Evolutionary conservation across 2,888 invertebrate species (phyloP).

Genomic region (Eristalis intricaria): DNA sequence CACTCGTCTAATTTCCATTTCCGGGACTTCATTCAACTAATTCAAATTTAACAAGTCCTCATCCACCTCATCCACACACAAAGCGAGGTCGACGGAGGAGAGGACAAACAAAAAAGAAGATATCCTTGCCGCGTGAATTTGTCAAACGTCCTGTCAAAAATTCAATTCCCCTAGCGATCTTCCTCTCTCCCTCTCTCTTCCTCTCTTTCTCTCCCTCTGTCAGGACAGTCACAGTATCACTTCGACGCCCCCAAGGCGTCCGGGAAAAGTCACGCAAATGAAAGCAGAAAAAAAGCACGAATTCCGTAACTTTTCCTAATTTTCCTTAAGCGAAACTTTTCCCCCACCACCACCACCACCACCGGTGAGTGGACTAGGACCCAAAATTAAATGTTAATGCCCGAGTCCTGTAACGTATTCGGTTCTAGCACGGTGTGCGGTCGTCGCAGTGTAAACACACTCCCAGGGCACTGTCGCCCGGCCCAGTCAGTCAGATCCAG

Average conservation of each 20-base stretch:
- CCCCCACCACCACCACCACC: background rate
- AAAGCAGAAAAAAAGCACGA: constrained; percentile 16
- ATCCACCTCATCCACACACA: constrained; percentile 4
- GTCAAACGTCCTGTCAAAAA: constrained; percentile 71
- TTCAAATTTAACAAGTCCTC: constrained; percentile 68
- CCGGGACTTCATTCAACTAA: constrained; percentile 63
- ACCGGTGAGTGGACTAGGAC: background rate
- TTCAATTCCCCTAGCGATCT: constrained; percentile 64
- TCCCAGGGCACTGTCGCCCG: constrained; percentile 15
- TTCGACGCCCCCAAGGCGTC: constrained; percentile 52
- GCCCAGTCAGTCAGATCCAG: too few species aligned
- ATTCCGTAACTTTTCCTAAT: constrained; percentile 63
- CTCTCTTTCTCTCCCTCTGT: background rate
- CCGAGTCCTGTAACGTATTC: background rate
- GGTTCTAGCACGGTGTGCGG: constrained; percentile 28
- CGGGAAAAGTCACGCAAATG: constrained; percentile 49
- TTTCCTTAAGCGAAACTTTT: constrained; percentile 66
- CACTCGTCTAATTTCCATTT: constrained; percentile 47
- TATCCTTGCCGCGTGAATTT: constrained; percentile 49
- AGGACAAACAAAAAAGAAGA: background rate
- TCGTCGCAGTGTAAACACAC: constrained; percentile 17
- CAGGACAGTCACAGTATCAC: background rate
- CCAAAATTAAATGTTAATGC: constrained; percentile 61
- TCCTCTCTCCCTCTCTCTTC: background rate
- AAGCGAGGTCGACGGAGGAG: background rate